Base-by-base conservation (phyloP, 1,140 invertebrate species). In the Tetramorium alpestre region DNA sequence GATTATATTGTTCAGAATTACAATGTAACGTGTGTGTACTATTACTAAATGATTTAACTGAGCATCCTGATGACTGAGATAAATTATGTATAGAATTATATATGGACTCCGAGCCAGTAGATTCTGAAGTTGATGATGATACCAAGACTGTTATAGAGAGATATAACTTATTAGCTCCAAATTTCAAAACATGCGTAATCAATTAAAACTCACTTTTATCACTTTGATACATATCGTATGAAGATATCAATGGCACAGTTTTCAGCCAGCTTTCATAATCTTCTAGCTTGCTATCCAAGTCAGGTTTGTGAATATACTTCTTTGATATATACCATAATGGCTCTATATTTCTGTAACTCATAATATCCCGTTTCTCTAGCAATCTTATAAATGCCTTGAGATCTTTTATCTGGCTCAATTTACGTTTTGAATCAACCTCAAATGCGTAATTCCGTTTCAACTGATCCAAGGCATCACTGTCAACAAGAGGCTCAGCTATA, bases 351-450 rank as follows among this genome's bases (percentile, higher is more conserved):
- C 89, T 28, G 62, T 70, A 93, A 25, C 77, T 86, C 10, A 95
- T 44, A 67, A 86, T 44, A 64, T 88, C 85, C 5, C 94, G 87
- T 81, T 94, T 94, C 86, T 95, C 93, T 6, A 95, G 78, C 7
- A 93, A 54, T 70, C 87, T 90, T 44, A 95, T 54, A 44, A 95
- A 90, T 25, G 41, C 67, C 18, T 84, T 85, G 5, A 95, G 54
- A 70, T 92, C 64, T 11, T 87, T 90, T 33, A 94, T 92, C 1
- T 85, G 70, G 33, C 93, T 92, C 1, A 87, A 69, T 60, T 72
- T 86, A 3, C 94, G 90, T 47, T 65, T 87, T 13, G 93, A 94
- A 67, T 92, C 69, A 51, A 95, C 93, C 7, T 64, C 11, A 65
- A 73, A 10, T 16, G 54, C 28, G 69, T 92, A 94, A 65, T 87